These are phyloP conservation scores for Acanthurus leucopareius DNA, from an alignment of 2,797 vertebrate species.

Conservation along the genomic window DNA sequence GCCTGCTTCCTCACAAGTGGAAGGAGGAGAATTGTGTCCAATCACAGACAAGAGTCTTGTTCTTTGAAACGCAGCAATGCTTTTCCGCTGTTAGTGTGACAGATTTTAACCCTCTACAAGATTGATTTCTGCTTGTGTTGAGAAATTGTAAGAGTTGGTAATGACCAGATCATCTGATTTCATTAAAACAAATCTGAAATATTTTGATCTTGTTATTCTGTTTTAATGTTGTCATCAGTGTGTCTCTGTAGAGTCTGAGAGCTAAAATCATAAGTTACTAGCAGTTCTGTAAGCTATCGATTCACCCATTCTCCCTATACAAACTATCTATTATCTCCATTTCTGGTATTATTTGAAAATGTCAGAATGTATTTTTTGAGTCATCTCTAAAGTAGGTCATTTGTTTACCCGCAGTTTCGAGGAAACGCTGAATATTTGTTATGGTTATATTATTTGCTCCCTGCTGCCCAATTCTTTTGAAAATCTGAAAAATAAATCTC, in stretches of 20 bases:
- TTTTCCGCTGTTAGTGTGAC: background rate
- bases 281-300: background rate
- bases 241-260: background rate
- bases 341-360: constrained; percentile 17
- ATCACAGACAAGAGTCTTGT: background rate
- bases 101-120: background rate
- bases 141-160: background rate
- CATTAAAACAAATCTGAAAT: background rate
- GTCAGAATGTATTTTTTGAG: background rate
- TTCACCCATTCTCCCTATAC: no score
- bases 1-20: constrained; percentile 24
- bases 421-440: constrained; percentile 3
- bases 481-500: background rate
- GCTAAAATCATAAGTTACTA: background rate
- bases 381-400: background rate
- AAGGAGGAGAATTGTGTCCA: constrained; percentile 3
- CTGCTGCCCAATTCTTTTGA: constrained; percentile 13
- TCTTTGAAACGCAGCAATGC: constrained; percentile 1
- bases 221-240: background rate
- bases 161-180: background rate
- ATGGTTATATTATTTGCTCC: background rate
- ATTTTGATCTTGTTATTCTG: background rate
- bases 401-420: background rate
- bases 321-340: no score
- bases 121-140: background rate